Conservation (phyloP, 2,113 vertebrate species). For the Ameiurus melas region DNA sequence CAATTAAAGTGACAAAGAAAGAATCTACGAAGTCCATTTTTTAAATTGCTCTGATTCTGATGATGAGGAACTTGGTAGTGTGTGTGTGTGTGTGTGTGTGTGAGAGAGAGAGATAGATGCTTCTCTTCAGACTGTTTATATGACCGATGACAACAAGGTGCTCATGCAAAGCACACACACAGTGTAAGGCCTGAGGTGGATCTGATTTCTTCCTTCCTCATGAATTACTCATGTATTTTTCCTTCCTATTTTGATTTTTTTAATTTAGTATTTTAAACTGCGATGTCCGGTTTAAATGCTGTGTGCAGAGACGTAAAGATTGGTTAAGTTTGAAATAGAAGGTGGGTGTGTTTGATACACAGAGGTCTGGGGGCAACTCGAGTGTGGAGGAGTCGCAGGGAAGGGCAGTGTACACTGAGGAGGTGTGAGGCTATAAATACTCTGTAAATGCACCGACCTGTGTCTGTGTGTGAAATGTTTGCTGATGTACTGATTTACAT, state of each 20-base stretch:
- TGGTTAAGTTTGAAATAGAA: neutral
- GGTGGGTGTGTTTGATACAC: neutral
- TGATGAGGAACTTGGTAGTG: no score
- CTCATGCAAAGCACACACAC: neutral
- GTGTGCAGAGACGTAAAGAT: neutral
- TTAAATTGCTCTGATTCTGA: neutral
- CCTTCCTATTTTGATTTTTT: neutral
- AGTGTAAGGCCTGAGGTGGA: neutral
- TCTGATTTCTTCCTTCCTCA: constrained; percentile 15
- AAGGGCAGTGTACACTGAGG: constrained; percentile 38
- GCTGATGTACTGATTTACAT: neutral
- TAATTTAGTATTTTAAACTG: neutral
- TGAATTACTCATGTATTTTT: constrained; percentile 7
- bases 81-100: neutral
- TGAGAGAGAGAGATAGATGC: neutral
- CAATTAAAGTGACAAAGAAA: neutral
- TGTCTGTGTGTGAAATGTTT: neutral
- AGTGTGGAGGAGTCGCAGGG: neutral
- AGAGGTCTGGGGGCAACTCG: neutral
- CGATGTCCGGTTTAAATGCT: neutral
- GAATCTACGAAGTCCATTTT: no score
- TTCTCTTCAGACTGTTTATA: neutral
- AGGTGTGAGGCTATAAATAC: constrained; percentile 67
- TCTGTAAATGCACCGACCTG: constrained; percentile 50
- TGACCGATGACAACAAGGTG: neutral